Conservation (phyloP, 30 jellyfish, hydroid and myxozoan species). For the Hydractinia symbiolongicarpus region DNA sequence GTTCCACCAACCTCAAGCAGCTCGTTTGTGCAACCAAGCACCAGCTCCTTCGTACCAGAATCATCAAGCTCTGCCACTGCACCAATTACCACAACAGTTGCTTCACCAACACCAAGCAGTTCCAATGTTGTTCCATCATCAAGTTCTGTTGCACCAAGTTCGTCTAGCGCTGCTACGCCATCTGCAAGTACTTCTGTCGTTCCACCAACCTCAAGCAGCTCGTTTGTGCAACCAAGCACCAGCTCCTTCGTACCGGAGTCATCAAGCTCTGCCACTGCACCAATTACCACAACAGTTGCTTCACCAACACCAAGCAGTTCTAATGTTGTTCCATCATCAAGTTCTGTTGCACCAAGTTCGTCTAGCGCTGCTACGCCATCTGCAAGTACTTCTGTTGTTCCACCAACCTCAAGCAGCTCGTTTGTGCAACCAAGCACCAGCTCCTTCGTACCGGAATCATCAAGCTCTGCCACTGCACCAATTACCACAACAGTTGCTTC, state of each 20-base stretch:
- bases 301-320: constrained; percentile 17
- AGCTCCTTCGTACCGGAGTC: neutral
- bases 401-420: constrained; percentile 23
- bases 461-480: neutral
- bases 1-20: too few relatives aligned
- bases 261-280: neutral
- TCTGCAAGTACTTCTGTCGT: neutral
- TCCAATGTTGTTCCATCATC: constrained; percentile 5
- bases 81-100: neutral
- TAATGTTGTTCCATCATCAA: constrained; percentile 25
- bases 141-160: neutral
- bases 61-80: too few relatives aligned
- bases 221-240: neutral
- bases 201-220: constrained; percentile 11
- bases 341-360: constrained; percentile 16
- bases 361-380: constrained; percentile 28
- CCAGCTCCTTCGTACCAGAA: too few relatives aligned
- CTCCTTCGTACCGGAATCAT: constrained; percentile 1
- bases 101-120: neutral
- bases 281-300: constrained; percentile 2
- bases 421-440: constrained; percentile 19
- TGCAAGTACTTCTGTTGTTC: neutral
- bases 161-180: constrained; percentile 2
- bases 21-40: too few relatives aligned
- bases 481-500: constrained; percentile 10